Percentiles rank a stretch among this genome's conserved stretches.
Conservation (phyloP, 1,140 invertebrate species). For the Habropoda laboriosa region DNA sequence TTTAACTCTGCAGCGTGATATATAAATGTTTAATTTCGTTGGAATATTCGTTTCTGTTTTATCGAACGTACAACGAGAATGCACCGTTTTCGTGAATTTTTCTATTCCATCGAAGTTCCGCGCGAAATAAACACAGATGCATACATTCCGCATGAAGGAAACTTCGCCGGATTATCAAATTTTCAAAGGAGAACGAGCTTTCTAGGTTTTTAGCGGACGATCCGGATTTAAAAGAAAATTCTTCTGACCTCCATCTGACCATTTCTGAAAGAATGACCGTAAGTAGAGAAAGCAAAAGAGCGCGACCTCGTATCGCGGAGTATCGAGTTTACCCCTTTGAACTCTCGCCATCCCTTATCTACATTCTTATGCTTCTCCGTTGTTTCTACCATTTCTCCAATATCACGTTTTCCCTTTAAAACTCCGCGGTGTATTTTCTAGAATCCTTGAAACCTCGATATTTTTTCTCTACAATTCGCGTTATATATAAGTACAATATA, state of each 20-base stretch:
- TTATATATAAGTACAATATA: no score
- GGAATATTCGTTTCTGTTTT: background rate
- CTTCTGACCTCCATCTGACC: background rate
- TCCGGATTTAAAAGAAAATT: background rate
- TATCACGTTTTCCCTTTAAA: background rate
- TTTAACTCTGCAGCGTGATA: no score
- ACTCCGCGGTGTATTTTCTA: background rate
- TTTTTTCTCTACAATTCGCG: no score
- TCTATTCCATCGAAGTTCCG: background rate
- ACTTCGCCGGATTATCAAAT: background rate
- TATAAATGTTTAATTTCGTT: background rate
- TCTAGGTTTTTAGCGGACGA: background rate
- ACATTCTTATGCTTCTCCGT: background rate
- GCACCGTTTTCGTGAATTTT: background rate
- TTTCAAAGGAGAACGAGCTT: background rate
- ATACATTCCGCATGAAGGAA: background rate
- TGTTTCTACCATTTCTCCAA: background rate
- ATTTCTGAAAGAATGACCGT: background rate
- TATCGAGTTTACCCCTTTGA: slow-evolving; percentile 9
- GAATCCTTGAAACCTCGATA: background rate
- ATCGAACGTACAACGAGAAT: background rate
- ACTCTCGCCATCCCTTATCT: background rate
- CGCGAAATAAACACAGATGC: background rate
- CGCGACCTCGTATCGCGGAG: background rate
- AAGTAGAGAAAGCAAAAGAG: background rate